Evolutionary conservation across 1,140 invertebrate species (phyloP), one percentile per base, ranked within the genome.

Genomic region (Papilio glaucus): DNA sequence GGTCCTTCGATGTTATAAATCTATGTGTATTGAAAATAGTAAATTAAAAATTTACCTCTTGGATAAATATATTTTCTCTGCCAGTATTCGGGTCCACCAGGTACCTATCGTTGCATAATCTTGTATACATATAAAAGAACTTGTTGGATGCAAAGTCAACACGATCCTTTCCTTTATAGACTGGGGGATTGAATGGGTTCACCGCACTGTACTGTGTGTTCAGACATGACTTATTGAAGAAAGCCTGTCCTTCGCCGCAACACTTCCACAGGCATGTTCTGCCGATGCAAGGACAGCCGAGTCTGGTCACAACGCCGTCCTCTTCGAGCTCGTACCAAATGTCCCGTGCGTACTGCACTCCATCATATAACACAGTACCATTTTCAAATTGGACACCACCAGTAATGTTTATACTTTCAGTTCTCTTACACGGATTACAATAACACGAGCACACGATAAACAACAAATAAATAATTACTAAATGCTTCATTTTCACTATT

Each of bases 231-330:
- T 75, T 78, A 26, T 84, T 83, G 9, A 78, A 39, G 53, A 77
- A 85, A 39, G 79, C 80, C 65, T 84, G 74, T 0, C 79, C 81
- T 1, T 24, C 37, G 0, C 72, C 76, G 41, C 90, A 92, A 65
- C 88, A 92, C 72, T 87, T 89, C 83, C 86, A 89, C 9, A 92
- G n/a, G 61, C 90, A 91, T 1, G 73, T 57, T 4, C 86, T 80
- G 21, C 74, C 82, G 21, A 88, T 85, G 62, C 88, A 92, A 0
- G 88, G 88, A 68, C 90, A 92, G 1, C 88, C 90, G 6, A 81
- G 79, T 0, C 37, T 72, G 4, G 72, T 15, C n/a, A 42, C 29
- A 0, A 49, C 38, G 6, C 80, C 85, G 60, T 87, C 72, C 65
- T 80, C 80, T 29, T 80, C 71, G 1, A 74, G 63, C 29, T 87